Evolutionary conservation across 2,113 vertebrate genomes (phyloP), one percentile per base, ranked within the genome.

Genomic region (Chionis minor): DNA sequence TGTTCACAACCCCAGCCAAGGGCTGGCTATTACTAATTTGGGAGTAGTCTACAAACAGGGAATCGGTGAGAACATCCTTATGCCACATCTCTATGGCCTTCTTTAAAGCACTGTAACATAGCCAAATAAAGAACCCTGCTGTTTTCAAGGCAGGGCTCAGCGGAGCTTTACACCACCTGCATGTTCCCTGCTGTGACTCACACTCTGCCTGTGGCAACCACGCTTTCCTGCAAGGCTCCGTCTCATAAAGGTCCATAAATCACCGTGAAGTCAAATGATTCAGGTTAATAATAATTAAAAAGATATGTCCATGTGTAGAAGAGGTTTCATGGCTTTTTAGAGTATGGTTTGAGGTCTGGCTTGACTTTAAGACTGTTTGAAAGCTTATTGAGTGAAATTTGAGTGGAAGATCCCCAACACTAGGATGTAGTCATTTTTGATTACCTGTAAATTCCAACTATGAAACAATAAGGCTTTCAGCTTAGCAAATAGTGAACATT

Each of bases 401-500:
- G 94, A 95, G 88, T 95, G 90, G 77, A 91, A 96, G 88, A 93
- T 94, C 92, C 86, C 27, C 19, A 78, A 59, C n/a, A 40, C 17
- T 61, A 88, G 38, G 72, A 81, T 72, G 72, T 47, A 94, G 90
- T 78, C 42, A 92, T 94, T 93, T 95, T 92, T 95, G 75, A 96
- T 92, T 96, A 92, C 72, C 45, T 94, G 88, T 84, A 95, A 88
- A 94, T 93, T 96, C 69, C 80, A 91, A 72, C 79, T 91, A 86
- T 88, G 92, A 94, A 96, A 92, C 38, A 93, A 93, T 63, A 94
- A 90, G 52, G 38, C 65, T 92, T 92, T 91, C 65, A 91, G 80
- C 86, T 93, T 91, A 94, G 38, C 61, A 92, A 96, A 95, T 86
- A 89, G 59, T 92, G 88, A 94, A 93, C 88, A 96, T 92, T 95